Conservation (phyloP, 2,113 vertebrate genomes). For the Rhinolophus sinicus region DNA sequence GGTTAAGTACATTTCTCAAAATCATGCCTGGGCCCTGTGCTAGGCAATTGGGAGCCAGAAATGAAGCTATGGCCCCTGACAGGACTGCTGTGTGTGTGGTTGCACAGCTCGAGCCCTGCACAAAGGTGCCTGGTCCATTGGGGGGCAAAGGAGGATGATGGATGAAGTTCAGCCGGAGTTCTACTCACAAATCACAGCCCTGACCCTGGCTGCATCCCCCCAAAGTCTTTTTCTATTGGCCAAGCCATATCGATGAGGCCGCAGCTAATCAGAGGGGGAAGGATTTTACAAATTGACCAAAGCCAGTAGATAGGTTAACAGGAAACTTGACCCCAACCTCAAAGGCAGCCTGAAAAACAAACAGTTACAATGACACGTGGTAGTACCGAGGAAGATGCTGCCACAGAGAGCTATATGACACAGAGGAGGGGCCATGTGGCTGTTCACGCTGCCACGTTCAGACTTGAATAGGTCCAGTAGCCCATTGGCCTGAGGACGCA, state of each 20-base stretch:
- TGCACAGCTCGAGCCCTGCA: neutral
- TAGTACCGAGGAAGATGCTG: neutral
- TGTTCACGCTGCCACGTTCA: neutral
- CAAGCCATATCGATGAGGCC: neutral
- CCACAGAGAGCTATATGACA: neutral
- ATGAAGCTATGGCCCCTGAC: neutral
- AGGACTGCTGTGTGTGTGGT: neutral
- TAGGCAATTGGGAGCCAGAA: neutral
- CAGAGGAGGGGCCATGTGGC: neutral
- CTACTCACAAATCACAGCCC: neutral
- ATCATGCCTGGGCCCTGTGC: neutral
- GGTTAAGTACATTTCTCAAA: neutral
- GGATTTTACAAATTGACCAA: neutral
- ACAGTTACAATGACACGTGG: neutral
- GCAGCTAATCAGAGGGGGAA: neutral
- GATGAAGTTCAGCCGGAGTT: neutral
- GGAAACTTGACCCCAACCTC: no score
- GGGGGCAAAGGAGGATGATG: fast-evolving
- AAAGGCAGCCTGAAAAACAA: neutral
- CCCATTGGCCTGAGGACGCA: neutral
- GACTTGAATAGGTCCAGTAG: neutral
- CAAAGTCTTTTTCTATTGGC: neutral
- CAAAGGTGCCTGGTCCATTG: neutral
- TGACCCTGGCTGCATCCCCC: neutral
- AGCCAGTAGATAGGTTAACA: neutral